Base-by-base conservation (phyloP, 2,888 invertebrate species). In the Dascillus cervinus region DNA sequence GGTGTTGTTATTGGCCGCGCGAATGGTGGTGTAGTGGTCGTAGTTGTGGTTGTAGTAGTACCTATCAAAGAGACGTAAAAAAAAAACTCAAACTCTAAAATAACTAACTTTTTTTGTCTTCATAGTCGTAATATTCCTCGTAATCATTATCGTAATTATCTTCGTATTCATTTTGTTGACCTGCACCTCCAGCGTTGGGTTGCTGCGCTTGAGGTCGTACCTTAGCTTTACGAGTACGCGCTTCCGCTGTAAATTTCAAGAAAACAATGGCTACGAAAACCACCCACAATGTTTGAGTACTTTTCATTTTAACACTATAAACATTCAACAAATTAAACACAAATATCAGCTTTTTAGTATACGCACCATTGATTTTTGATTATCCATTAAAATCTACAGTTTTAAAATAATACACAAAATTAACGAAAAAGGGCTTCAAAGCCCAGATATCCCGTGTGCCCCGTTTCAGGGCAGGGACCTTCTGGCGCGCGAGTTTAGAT, bases 161-260 rank as follows among this genome's bases (percentile, higher is more conserved):
- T 28, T 60, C 54, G 31, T 56, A 53, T 17, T 55, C 49, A 6
- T 36, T 33, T 35, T 61, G 59, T 29, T 56, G 56, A 43, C 59
- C 58, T 12, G 32, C 26, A n/a, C 36, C 35, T 6, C 32, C 29
- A 12, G 14, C 32, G 21, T 27, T 20, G 15, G 21, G 17, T 22
- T 20, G 13, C 5, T 25, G 28, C 10, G 23, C 30, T 12, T 21
- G 34, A 19, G 21, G 22, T 25, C 28, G 29, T 5, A 19, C 9
- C 13, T 19, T 17, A 3, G 12, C 22, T 37, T 52, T 52, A 22
- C 55, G 46, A 5, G 52, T 49, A 30, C 55, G 45, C 21, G 53
- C 55, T 37, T 54, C 53, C 12, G 49, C 41, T 2, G 50, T 46
- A 3, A 49, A 43, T 26, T 39, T 29, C 19, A 55, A 35, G 26